Evolutionary conservation across 2,888 invertebrate species (phyloP).

Genomic region (Nipponacmea schrenckii): DNA sequence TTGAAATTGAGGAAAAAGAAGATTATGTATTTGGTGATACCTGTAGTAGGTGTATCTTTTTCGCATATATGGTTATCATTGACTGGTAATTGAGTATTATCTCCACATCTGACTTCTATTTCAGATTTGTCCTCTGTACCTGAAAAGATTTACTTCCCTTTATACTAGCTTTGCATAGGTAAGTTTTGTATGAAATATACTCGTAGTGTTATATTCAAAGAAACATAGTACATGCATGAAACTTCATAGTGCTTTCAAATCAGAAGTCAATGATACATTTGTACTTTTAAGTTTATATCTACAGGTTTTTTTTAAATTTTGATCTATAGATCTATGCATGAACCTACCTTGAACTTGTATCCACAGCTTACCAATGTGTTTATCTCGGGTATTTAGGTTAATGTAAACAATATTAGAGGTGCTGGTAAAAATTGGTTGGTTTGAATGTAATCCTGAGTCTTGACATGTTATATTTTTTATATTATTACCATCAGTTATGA

Average conservation of each 20-base stretch:
- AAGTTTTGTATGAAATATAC: too few species aligned
- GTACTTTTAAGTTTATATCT: too few species aligned
- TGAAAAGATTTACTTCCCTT: background rate
- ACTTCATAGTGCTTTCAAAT: too few species aligned
- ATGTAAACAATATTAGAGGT: background rate
- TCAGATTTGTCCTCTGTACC: slow-evolving; percentile 5
- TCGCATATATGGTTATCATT: slow-evolving; percentile 2
- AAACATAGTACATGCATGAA: too few species aligned
- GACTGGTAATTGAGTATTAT: background rate
- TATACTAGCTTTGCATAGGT: too few species aligned
- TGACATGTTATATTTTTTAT: slow-evolving; percentile 10
- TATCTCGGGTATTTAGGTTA: background rate
- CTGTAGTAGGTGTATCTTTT: background rate
- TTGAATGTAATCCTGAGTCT: slow-evolving; percentile 4
- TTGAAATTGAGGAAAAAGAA: too few species aligned
- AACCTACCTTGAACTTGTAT: slow-evolving; percentile 15
- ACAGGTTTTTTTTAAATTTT: too few species aligned
- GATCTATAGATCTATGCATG: too few species aligned
- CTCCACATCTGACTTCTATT: slow-evolving; percentile 11
- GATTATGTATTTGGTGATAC: background rate
- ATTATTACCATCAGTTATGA: slow-evolving; percentile 3
- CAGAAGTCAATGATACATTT: too few species aligned
- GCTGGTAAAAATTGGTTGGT: slow-evolving; percentile 5
- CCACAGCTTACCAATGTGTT: slow-evolving; percentile 16
- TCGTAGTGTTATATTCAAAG: too few species aligned